Conservation (phyloP, 2,113 vertebrate species). For the Notarius quadriscutis region DNA sequence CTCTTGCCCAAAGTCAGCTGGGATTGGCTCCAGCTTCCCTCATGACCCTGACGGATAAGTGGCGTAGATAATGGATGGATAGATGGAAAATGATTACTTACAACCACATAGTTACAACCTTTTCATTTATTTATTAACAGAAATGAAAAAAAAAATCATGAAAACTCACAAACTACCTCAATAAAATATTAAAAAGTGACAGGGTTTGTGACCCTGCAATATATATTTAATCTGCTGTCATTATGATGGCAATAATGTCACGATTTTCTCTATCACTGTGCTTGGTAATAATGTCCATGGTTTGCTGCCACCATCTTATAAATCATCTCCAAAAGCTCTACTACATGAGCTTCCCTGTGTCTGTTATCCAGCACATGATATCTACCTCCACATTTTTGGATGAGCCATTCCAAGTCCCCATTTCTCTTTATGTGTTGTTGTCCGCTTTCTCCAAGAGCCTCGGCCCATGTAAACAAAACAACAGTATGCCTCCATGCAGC, state of each 20-base stretch:
- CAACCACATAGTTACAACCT: background rate
- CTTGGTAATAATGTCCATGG: conserved; percentile 23
- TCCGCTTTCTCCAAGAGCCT: conserved; percentile 64
- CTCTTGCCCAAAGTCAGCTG: too few species aligned
- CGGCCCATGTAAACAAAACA: conserved; percentile 70
- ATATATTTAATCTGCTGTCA: background rate
- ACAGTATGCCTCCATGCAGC: conserved; percentile 60
- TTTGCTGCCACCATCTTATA: conserved; percentile 56
- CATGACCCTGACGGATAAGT: too few species aligned
- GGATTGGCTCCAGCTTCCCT: too few species aligned
- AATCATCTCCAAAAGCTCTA: conserved; percentile 63
- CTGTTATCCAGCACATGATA: conserved; percentile 61
- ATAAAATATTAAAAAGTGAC: background rate
- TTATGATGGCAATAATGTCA: background rate
- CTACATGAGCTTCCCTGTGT: conserved; percentile 35
- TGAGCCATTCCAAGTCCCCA: conserved; percentile 59
- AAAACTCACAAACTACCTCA: background rate
- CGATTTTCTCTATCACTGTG: background rate
- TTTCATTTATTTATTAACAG: background rate
- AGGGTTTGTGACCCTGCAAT: background rate
- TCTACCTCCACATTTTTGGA: conserved; percentile 63
- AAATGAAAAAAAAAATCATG: background rate
- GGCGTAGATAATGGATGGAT: too few species aligned
- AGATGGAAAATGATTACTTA: background rate
- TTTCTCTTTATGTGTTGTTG: conserved; percentile 71